These are phyloP conservation scores for Azemiops feae DNA, from an alignment of 2,113 vertebrate genomes.

Conservation along the genomic window DNA sequence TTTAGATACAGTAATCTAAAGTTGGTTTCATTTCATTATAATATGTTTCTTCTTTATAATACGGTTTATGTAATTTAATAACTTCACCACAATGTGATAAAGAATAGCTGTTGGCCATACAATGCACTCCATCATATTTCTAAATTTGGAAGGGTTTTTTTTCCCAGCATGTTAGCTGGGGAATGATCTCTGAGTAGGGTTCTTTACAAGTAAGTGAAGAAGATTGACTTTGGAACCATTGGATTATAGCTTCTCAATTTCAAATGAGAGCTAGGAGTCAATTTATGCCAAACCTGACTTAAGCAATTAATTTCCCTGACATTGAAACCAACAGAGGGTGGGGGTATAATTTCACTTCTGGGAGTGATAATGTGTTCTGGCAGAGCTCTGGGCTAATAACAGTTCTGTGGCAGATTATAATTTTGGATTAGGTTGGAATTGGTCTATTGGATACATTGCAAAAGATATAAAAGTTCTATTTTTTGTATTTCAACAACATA, in stretches of 20 bases:
- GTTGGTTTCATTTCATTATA: neutral
- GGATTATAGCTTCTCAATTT: neutral
- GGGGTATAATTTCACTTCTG: neutral
- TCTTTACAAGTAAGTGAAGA: neutral
- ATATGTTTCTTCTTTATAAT: neutral
- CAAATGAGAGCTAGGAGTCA: neutral
- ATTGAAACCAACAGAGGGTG: neutral
- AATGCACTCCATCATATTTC: neutral
- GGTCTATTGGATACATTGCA: neutral
- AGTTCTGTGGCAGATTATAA: neutral
- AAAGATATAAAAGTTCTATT: neutral
- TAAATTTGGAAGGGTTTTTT: neutral
- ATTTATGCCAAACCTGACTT: neutral
- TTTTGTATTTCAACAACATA: neutral
- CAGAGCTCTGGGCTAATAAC: neutral
- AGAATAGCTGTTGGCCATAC: neutral
- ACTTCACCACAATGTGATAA: neutral
- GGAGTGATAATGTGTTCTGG: neutral
- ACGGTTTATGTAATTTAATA: neutral
- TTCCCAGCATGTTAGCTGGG: neutral
- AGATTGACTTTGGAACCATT: neutral
- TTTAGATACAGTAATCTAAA: neutral
- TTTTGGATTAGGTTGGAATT: neutral
- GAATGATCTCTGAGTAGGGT: neutral
- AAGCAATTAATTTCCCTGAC: neutral